A percentile compares a stretch with the other conserved stretches of the same genome.
phyloP scores from a whole-genome alignment of 92 coral and sea anemone species.

The Meandrina meandrites region DNA sequence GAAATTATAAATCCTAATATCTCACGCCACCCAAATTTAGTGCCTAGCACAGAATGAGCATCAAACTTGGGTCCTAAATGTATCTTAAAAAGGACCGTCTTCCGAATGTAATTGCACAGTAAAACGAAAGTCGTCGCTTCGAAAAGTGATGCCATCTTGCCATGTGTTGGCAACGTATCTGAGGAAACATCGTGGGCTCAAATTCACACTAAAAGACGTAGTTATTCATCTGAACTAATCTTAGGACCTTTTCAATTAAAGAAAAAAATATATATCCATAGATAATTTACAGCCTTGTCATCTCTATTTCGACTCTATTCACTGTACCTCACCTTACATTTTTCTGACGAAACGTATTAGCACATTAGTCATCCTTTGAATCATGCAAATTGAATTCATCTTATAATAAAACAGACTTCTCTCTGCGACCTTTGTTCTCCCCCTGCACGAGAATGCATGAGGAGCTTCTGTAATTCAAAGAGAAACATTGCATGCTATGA shows the following conservation, averaged over 20 bases:
- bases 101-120: too few species aligned
- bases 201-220: neutral
- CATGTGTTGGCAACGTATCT: too few species aligned
- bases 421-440: neutral
- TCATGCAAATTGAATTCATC: neutral
- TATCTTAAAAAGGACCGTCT: too few species aligned
- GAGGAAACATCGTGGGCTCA: neutral
- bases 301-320: neutral
- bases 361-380: neutral
- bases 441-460: neutral
- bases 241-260: neutral
- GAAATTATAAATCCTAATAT: neutral
- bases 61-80: too few species aligned
- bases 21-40: too few species aligned
- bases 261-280: neutral
- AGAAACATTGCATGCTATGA: neutral
- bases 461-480: neutral
- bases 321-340: neutral
- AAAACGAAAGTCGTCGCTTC: too few species aligned
- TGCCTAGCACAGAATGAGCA: too few species aligned
- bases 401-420: neutral
- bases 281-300: neutral
- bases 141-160: too few species aligned
- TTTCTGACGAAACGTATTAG: neutral
- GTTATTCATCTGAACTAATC: neutral